phyloP scores from a whole-genome alignment of 1,140 invertebrate genomes.

The Rhynchophorus ferrugineus region DNA sequence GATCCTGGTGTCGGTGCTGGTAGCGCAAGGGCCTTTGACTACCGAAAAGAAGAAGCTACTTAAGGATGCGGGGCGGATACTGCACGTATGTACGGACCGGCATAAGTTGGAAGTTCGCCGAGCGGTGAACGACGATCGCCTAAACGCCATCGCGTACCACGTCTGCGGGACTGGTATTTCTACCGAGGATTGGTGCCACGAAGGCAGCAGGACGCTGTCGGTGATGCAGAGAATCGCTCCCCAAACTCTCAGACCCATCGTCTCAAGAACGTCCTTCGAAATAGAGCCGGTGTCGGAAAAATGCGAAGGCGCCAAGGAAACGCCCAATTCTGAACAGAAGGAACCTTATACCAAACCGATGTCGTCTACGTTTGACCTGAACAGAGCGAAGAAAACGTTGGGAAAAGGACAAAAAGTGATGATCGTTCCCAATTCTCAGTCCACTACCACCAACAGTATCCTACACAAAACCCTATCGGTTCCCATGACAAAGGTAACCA shows the following conservation, averaged over 20 bases:
- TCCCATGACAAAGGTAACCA: constrained; percentile 35
- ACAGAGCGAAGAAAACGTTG: constrained; percentile 25
- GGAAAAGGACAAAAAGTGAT: constrained; percentile 35
- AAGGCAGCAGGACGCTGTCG: constrained; percentile 74
- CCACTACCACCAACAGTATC: constrained; percentile 30
- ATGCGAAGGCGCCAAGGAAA: neutral
- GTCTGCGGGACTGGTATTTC: constrained; percentile 67
- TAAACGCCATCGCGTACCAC: constrained; percentile 78
- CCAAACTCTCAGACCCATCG: constrained; percentile 75
- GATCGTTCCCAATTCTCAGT: constrained; percentile 33
- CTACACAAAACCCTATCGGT: constrained; percentile 36
- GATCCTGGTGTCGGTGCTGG: constrained; percentile 76
- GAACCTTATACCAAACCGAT: too few species aligned
- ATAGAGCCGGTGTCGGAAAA: neutral
- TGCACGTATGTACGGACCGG: constrained; percentile 82
- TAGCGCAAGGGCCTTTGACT: constrained; percentile 82
- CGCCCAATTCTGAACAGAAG: constrained; percentile 41
- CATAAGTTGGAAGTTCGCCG: constrained; percentile 83
- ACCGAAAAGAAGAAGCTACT: constrained; percentile 77
- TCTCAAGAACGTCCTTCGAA: constrained; percentile 45
- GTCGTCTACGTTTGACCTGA: constrained; percentile 31
- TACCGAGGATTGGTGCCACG: constrained; percentile 74
- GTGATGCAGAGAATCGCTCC: constrained; percentile 72
- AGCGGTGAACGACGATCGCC: constrained; percentile 83
- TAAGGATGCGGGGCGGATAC: constrained; percentile 67